A percentile compares a stretch with the other conserved stretches of the same genome.
These are phyloP conservation scores for Linnaemya vulpina DNA, from an alignment of 2,888 invertebrate species.

Conservation along the genomic window DNA sequence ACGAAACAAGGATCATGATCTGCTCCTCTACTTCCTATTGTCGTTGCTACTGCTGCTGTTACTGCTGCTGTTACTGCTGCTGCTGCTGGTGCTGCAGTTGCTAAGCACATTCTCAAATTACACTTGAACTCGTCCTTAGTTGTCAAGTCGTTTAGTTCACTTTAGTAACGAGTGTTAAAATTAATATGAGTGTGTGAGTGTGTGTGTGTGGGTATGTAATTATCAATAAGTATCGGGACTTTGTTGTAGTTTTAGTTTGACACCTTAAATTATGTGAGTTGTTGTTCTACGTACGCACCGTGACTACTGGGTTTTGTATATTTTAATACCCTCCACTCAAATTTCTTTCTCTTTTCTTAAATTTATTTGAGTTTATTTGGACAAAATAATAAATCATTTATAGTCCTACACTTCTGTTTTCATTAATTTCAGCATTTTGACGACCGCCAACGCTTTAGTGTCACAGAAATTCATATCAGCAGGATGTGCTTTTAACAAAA, in stretches of 20 bases:
- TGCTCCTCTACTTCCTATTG: no score
- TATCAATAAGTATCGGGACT: conserved; percentile 44
- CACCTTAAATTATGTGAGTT: conserved; percentile 38
- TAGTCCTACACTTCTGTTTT: conserved; percentile 41
- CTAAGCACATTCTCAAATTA: conserved; percentile 46
- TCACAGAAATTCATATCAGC: not conserved
- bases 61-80: not conserved
- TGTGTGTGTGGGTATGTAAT: not conserved
- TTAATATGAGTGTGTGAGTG: conserved; percentile 1
- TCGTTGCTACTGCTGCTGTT: no score
- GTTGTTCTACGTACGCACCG: conserved; percentile 51
- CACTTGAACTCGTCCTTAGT: conserved; percentile 39
- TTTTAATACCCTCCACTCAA: not conserved
- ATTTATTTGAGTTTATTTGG: conserved; percentile 47
- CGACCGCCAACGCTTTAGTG: no score
- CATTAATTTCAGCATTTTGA: no score
- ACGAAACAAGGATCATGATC: conserved; percentile 32
- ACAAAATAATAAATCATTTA: conserved; percentile 68
- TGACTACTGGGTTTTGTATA: conserved; percentile 17
- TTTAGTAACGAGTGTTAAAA: conserved; percentile 25
- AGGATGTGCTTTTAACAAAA: not conserved
- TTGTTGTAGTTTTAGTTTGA: conserved; percentile 51
- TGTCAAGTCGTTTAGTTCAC: conserved; percentile 18
- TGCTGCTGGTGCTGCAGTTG: conserved; percentile 24
- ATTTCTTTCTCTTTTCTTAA: not conserved